A percentile compares a stretch with the other conserved stretches of the same genome.
These are phyloP conservation scores for Silurus asotus DNA, from an alignment of 2,113 vertebrate genomes.

Conservation along the genomic window DNA sequence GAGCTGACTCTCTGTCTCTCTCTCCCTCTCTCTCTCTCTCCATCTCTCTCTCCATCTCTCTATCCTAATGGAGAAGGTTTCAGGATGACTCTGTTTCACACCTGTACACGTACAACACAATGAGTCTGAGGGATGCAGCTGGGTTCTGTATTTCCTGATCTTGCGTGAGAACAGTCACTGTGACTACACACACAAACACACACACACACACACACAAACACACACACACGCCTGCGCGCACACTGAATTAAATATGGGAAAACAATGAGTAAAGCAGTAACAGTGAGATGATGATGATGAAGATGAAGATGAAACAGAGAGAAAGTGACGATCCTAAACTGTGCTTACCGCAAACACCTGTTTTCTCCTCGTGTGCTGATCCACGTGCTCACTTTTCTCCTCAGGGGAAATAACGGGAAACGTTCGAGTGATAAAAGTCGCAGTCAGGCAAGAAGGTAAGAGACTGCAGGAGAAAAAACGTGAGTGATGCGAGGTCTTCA, in stretches of 20 bases:
- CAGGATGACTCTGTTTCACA: not conserved
- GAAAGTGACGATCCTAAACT: conserved; percentile 72
- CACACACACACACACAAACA: conserved; percentile 46
- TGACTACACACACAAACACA: conserved; percentile 63
- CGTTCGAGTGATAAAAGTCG: conserved; percentile 69
- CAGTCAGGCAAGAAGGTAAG: conserved; percentile 64
- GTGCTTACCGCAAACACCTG: conserved; percentile 77
- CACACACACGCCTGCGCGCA: conserved; percentile 62
- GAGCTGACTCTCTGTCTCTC: conserved; percentile 11
- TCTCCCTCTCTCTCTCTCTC: conserved; percentile 15
- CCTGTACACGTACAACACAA: conserved; percentile 54
- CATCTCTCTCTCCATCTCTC: not conserved
- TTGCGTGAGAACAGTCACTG: conserved; percentile 46
- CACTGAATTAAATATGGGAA: conserved; percentile 58
- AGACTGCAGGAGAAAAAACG: conserved; percentile 54
- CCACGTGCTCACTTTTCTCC: conserved; percentile 70
- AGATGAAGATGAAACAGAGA: conserved; percentile 42
- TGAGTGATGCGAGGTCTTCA: conserved; percentile 57
- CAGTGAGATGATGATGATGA: conserved; percentile 37
- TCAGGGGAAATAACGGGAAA: conserved; percentile 69
- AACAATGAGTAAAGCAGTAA: conserved; percentile 54
- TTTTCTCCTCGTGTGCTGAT: conserved; percentile 72
- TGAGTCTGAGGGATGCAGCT: conserved; percentile 44
- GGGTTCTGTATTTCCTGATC: conserved; percentile 18
- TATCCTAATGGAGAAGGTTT: not conserved